These are phyloP conservation scores for Uropetala carovei DNA, from an alignment of 2,888 invertebrate species.

Conservation along the genomic window DNA sequence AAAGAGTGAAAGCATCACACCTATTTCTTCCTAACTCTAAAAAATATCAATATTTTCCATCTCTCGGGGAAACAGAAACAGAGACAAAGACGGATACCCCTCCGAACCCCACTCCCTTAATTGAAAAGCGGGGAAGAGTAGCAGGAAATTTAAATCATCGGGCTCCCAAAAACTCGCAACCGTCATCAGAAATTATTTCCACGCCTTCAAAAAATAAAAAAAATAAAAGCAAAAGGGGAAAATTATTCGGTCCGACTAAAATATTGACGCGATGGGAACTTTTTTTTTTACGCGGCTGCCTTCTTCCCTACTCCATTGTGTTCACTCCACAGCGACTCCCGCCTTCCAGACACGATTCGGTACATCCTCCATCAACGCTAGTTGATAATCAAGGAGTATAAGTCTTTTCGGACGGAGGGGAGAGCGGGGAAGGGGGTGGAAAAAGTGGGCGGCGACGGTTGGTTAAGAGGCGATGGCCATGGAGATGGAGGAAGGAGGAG, in stretches of 20 bases:
- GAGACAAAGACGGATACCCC: background rate
- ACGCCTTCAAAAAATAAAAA: conserved; percentile 40
- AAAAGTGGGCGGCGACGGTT: background rate
- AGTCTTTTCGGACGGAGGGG: background rate
- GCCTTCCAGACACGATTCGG: background rate
- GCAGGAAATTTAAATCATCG: conserved; percentile 44
- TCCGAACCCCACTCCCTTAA: background rate
- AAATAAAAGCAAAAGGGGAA: conserved; percentile 34
- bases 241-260: conserved; percentile 51
- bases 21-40: background rate
- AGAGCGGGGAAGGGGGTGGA: background rate
- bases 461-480: conserved; percentile 20
- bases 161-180: conserved; percentile 39
- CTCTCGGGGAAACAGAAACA: background rate
- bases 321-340: background rate
- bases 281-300: background rate
- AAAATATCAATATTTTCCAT: background rate
- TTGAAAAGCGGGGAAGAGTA: conserved; percentile 43
- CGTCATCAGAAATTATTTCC: conserved; percentile 59
- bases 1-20: background rate
- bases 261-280: conserved; percentile 45
- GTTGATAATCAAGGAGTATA: conserved; percentile 53
- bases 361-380: conserved; percentile 26
- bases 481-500: background rate
- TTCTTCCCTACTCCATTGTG: conserved; percentile 30